phyloP scores from a whole-genome alignment of 35 echinoderm and acorn worm species.

The Apostichopus japonicus region DNA sequence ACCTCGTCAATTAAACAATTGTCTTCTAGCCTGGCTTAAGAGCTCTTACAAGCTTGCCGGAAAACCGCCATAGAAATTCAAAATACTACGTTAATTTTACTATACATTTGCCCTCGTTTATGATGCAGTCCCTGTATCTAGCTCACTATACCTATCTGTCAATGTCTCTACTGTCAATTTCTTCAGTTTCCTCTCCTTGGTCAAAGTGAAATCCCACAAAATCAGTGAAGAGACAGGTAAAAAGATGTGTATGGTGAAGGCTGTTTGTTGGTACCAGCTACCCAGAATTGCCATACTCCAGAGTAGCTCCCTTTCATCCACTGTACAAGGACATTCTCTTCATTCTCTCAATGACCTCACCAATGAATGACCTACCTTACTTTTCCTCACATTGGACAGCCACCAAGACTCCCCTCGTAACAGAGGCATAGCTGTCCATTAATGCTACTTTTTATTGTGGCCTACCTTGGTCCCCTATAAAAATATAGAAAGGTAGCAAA shows the following conservation, averaged over 20 bases:
- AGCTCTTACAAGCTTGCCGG: no score
- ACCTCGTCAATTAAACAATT: no score
- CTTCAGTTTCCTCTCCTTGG: neutral
- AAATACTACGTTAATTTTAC: no score
- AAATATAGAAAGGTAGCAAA: neutral
- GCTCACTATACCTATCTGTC: neutral
- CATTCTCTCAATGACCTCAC: neutral
- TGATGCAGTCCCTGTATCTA: neutral
- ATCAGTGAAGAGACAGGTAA: constrained; percentile 6
- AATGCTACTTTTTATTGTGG: neutral
- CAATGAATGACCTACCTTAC: neutral
- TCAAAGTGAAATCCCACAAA: neutral
- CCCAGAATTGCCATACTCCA: constrained; percentile 17
- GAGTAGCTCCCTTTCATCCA: constrained; percentile 7
- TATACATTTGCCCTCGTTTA: no score
- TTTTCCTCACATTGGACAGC: constrained; percentile 7
- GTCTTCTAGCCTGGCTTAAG: no score
- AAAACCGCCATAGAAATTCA: no score
- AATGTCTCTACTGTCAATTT: neutral
- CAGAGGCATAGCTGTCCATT: neutral
- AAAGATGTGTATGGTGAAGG: neutral
- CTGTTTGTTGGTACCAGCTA: neutral
- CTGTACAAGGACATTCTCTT: neutral
- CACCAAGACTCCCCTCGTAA: neutral
- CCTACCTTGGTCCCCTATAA: constrained; percentile 16